Base-by-base conservation (phyloP, 1,140 invertebrate species). In the Dendroctonus ponderosae region DNA sequence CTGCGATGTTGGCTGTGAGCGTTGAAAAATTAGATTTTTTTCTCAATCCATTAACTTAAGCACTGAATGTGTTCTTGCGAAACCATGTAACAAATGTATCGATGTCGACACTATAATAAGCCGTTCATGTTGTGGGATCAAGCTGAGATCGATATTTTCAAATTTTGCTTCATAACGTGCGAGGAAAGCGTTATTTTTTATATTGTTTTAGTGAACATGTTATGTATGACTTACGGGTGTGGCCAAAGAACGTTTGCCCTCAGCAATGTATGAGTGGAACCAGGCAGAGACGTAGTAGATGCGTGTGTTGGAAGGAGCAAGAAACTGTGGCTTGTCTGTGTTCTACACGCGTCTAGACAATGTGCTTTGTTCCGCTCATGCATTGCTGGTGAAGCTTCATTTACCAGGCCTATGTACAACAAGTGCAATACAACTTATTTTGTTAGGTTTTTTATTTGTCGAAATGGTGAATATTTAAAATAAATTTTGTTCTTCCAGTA, bases 401-500 rank as follows among this genome's bases (percentile, higher is more conserved):
- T 49, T 26, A 26, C 26, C 26, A 39, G 26, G 37, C 52, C 44
- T 57, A 57, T n/a, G 26, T 56, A 41, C 15, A 64, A 48, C 43
- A 65, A 65, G 52, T 65, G 62, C 62, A 65, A 65, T 65, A 65
- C 54, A 40, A 49, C 50, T 65, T 64, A 49, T 65, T 49, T 56
- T 56, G 37, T 56, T 56, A 56, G 11, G 15, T 52, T 63, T 65
- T 65, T 57, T 65, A 65, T 65, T 65, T 65, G 62, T 63, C 51
- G 39, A 56, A 63, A 54, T 39, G 62, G 42, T 56, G 52, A 63
- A 54, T 48, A 54, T 63, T 63, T 11, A 38, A 54, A 54, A 63
- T 63, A 63, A 54, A 63, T 53, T 63, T 52, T 63, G 62, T 63
- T 63, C 62, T 63, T 63, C 62, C 62, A 54, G 40, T 77, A 8